A percentile compares a stretch with the other conserved stretches of the same genome.
These are phyloP conservation scores for Pteria penguin DNA, from an alignment of 2,888 invertebrate species.

Conservation along the genomic window DNA sequence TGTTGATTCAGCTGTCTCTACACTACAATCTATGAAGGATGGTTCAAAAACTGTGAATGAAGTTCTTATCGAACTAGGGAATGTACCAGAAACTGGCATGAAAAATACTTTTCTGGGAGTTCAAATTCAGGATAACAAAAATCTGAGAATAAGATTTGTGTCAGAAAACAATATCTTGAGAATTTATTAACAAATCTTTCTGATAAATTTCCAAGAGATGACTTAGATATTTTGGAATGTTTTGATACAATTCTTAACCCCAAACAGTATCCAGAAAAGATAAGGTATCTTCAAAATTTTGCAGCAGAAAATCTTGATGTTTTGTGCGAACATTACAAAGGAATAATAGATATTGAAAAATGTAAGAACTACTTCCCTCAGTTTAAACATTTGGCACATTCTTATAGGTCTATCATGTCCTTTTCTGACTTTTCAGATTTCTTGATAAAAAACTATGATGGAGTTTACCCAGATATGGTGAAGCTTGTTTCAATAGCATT, in stretches of 20 bases:
- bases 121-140: conserved; percentile 27
- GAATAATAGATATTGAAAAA: conserved; percentile 24
- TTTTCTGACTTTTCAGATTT: conserved; percentile 37
- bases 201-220: conserved; percentile 18
- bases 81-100: background rate
- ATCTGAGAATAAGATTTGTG: conserved; percentile 27
- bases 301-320: conserved; percentile 16
- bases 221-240: conserved; percentile 13
- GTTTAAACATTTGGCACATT: conserved; percentile 34
- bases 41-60: conserved; percentile 30
- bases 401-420: conserved; percentile 1
- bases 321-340: conserved; percentile 8
- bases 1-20: conserved; percentile 32
- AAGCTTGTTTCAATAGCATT: conserved; percentile 35
- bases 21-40: conserved; percentile 29
- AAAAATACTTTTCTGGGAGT: background rate
- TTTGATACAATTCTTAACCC: conserved; percentile 39
- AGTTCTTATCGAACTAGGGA: too few relatives aligned
- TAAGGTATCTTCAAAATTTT: conserved; percentile 16
- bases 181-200: conserved; percentile 25
- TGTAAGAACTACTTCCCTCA: conserved; percentile 23
- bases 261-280: conserved; percentile 33
- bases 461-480: conserved; percentile 38
- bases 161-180: conserved; percentile 21
- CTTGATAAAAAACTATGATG: conserved; percentile 26